phyloP scores from a whole-genome alignment of 2,113 vertebrate genomes.

The Gambusia affinis region DNA sequence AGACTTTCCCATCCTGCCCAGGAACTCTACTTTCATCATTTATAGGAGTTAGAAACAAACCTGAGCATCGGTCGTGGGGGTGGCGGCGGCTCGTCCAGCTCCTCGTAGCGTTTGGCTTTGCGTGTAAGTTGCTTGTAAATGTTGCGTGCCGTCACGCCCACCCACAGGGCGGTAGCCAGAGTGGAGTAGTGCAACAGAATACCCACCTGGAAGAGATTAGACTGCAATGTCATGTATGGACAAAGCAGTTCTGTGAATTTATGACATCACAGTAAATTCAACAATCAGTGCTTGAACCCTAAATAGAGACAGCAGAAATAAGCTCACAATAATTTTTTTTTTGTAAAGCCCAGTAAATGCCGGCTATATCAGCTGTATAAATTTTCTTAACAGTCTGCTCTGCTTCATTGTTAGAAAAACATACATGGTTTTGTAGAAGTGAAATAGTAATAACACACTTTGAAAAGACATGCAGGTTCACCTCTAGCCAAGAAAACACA shows the following conservation, averaged over 20 bases:
- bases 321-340: neutral
- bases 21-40: too few species aligned
- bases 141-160: constrained; percentile 95
- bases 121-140: constrained; percentile 97
- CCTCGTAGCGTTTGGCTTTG: constrained; percentile 92
- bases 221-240: neutral
- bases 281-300: too few species aligned
- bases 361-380: too few species aligned
- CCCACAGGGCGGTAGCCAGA: constrained; percentile 92
- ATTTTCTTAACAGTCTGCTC: too few species aligned
- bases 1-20: neutral
- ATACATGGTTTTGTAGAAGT: too few species aligned
- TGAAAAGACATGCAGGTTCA: too few species aligned
- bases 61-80: constrained; percentile 96
- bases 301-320: neutral
- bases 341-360: too few species aligned
- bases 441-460: too few species aligned
- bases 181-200: constrained; percentile 98
- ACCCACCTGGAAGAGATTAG: constrained; percentile 82
- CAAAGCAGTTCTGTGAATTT: neutral
- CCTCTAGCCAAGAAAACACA: too few species aligned
- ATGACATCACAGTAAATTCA: neutral
- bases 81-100: constrained; percentile 92
- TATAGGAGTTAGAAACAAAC: constrained; percentile 67
- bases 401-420: too few species aligned